Evolutionary conservation across 30 jellyfish, hydroid and myxozoan species (phyloP).

Genomic region (Pelagia noctiluca): DNA sequence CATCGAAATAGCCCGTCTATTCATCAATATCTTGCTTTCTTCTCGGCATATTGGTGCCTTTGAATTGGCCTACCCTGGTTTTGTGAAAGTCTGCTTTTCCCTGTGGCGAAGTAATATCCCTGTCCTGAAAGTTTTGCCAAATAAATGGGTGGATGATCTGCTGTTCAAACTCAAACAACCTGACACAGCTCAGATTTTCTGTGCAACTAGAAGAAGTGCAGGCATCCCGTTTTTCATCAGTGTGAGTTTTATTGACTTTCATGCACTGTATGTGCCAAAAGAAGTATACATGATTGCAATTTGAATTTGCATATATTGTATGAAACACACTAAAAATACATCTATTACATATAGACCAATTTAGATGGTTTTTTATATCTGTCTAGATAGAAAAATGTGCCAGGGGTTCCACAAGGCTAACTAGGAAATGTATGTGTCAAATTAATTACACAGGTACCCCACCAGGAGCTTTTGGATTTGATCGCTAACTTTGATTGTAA

Average conservation of each 20-base stretch:
- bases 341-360: too few species aligned
- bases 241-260: slow-evolving; percentile 36
- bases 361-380: too few species aligned
- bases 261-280: background rate
- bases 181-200: slow-evolving; percentile 47
- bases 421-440: too few species aligned
- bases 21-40: slow-evolving; percentile 65
- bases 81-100: slow-evolving; percentile 75
- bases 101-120: slow-evolving; percentile 69
- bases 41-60: slow-evolving; percentile 95
- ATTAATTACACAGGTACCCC: too few species aligned
- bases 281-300: background rate
- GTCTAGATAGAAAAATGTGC: too few species aligned
- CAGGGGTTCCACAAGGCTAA: too few species aligned
- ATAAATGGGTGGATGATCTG: slow-evolving; percentile 53
- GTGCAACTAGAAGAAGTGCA: slow-evolving; percentile 93
- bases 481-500: too few species aligned
- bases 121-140: slow-evolving; percentile 45
- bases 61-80: slow-evolving; percentile 91
- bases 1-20: slow-evolving; percentile 70
- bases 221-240: slow-evolving; percentile 90
- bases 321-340: too few species aligned
- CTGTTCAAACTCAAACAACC: slow-evolving; percentile 38
- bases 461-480: too few species aligned
- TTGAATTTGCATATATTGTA: too few species aligned